Evolutionary conservation across 2,888 invertebrate species (phyloP), one percentile per base, ranked within the genome.

Genomic region (Glaucopsyche alexis): DNA sequence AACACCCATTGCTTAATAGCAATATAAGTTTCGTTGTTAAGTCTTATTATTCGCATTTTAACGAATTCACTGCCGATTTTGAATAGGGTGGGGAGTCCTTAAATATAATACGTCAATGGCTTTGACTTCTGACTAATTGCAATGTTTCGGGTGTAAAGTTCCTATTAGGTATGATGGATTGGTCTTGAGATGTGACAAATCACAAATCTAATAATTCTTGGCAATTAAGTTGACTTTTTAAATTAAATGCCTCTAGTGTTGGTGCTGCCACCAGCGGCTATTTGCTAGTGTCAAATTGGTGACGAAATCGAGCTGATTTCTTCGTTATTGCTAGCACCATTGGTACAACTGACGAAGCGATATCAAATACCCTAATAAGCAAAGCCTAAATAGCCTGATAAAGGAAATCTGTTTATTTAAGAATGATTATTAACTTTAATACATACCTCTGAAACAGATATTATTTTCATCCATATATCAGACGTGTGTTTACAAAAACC

Each of bases 151-250:
- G 6, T 19, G 2, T 19, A 69, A 13, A 29, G 47, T 69, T 13
- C 29, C 11, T 69, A 67, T 66, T 45, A 66, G 9, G 42, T 69
- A 14, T 45, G 45, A 69, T 42, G 29, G 29, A 45, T 69, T 29
- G 3, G 29, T 11, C 13, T 13, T 60, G 9, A 60, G 29, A 60
- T 38, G 60, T 60, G 60, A 60, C 60, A 60, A 60, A 60, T 60
- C 60, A 60, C 60, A 60, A 60, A 60, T 60, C 60, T 60, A 29
- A 60, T 47, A 1, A 47, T 60, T 60, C 29, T 60, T 60, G 60
- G 60, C 60, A 60, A 60, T 60, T 8, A 13, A 3, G 60, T 13
- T 60, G 29, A 38, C 60, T 38, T 6, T 50, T 50, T 50, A n/a
- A 50, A 8, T 11, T 49, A 49, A 49, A 7, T 49, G 0, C 9